Evolutionary conservation across 1,140 invertebrate species (phyloP), one percentile per base, ranked within the genome.

Genomic region (Bradysia coprophila): DNA sequence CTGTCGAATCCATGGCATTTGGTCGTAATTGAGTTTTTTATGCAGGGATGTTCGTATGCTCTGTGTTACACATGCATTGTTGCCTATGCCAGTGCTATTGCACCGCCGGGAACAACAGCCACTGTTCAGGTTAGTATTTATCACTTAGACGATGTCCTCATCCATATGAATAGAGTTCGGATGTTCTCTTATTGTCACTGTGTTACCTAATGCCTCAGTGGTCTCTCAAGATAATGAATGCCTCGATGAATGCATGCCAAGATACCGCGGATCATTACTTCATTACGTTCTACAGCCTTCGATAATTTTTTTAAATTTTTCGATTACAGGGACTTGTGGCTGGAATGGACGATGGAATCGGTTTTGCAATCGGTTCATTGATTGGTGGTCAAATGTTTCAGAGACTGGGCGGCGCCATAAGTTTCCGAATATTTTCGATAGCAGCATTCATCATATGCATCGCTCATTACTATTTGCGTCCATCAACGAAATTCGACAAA

Each of bases 41-140:
- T 84, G 63, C 80, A 85, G 56, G 83, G 83, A 0, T 77, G 80
- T 0, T 77, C 79, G 4, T 86, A 82, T 56, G 81, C 81, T 0
- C 56, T 87, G 0, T 77, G 76, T 46, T 86, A 85, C 48, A 74
- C 80, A 0, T 77, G 76, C 2, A 81, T 84, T 23, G 81, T 85
- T 4, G 73, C 72, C 0, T 85, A 84, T 51, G 81, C 81, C 1
- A 78, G 78, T 23, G 72, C 67, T 4, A 65, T 85, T 16, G 68
- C 79, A 0, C 81, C 82, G 1, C 70, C 74, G 0, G 81, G 81
- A 1, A 74, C 81, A n/a, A 81, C 78, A 3, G 79, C 81, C 2
- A 85, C 81, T 0, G 74, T 84, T 16, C 81, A 87, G n/a, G n/a
- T n/a, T n/a, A n/a, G n/a, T n/a, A n/a, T n/a, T n/a, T n/a, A n/a